Percentiles rank a stretch among this genome's conserved stretches.
These are phyloP conservation scores for Prinia subflava DNA, from an alignment of 2,113 vertebrate species.

Conservation along the genomic window DNA sequence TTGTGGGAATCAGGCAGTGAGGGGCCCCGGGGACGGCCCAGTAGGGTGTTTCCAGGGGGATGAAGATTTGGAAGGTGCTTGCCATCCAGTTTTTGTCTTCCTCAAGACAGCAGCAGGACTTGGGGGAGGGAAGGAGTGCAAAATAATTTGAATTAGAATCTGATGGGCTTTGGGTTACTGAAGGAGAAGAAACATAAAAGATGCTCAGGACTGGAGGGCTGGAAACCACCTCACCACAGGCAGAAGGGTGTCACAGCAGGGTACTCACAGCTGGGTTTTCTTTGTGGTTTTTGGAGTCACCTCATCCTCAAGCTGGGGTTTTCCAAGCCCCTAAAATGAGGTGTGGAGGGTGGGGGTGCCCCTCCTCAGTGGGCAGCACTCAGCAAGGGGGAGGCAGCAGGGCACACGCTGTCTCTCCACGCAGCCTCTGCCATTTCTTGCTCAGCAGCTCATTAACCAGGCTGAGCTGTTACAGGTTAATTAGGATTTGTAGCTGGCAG, in stretches of 20 bases:
- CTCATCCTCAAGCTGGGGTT: not conserved
- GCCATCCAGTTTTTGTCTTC: not conserved
- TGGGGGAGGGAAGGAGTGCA: fast-evolving
- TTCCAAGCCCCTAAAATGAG: not conserved
- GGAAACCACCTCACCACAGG: not conserved
- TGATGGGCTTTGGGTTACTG: not conserved
- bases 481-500: not conserved
- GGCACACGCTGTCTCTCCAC: fast-evolving
- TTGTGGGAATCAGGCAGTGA: fast-evolving
- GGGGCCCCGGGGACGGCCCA: fast-evolving
- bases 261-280: not conserved
- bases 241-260: not conserved
- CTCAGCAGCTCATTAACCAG: not conserved
- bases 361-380: not conserved
- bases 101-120: not conserved
- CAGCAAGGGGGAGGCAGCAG: not conserved
- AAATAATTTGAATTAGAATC: not conserved
- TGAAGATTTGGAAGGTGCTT: not conserved
- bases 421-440: not conserved
- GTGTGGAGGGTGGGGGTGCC: not conserved
- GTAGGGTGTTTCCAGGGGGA: not conserved
- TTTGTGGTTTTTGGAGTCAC: not conserved
- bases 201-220: not conserved
- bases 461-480: not conserved
- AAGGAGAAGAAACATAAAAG: not conserved